phyloP scores from a whole-genome alignment of 2,113 vertebrate genomes.

The Pteronura brasiliensis region DNA sequence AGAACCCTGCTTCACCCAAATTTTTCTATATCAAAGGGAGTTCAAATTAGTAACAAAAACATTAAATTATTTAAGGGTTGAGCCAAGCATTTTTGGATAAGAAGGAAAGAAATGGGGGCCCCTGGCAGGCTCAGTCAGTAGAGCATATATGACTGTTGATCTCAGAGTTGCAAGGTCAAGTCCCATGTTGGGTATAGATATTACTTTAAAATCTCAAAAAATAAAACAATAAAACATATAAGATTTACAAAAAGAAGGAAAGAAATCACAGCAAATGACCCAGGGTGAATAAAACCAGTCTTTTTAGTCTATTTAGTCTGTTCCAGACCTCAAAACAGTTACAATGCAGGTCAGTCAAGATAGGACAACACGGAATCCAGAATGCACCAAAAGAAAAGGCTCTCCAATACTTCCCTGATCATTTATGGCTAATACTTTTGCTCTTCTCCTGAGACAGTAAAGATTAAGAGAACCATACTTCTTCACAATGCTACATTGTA shows the following conservation, averaged over 20 bases:
- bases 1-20: neutral
- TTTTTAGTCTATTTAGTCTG: neutral
- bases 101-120: neutral
- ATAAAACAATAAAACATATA: neutral
- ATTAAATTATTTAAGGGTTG: neutral
- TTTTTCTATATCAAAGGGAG: neutral
- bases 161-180: neutral
- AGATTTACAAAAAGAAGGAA: neutral
- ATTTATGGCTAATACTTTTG: neutral
- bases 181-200: neutral
- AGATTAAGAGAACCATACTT: neutral
- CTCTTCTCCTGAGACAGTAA: neutral
- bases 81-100: neutral
- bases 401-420: neutral
- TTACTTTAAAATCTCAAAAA: neutral
- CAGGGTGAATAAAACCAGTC: neutral
- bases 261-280: neutral
- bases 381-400: neutral
- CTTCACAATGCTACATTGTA: neutral
- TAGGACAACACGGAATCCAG: neutral
- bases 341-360: neutral
- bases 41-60: neutral
- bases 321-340: neutral
- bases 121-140: neutral
- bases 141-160: neutral